Base-by-base conservation (phyloP, 2,888 invertebrate genomes). In the Thelaira solivaga region DNA sequence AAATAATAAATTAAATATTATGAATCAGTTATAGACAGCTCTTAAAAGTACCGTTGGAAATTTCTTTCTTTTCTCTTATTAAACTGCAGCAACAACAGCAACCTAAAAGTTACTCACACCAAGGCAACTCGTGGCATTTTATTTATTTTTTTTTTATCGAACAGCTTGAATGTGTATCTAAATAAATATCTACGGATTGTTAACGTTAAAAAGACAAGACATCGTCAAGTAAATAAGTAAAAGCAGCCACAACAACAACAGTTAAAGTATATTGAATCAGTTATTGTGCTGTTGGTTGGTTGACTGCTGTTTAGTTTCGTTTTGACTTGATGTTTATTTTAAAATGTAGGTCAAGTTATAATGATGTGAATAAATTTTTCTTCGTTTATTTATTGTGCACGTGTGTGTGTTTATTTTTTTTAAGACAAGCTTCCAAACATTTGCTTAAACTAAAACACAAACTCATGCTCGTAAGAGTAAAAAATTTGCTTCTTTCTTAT, bases 341-440 rank as follows among this genome's bases (percentile, higher is more conserved):
- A 83, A 85, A 86, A 86, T 86, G 86, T 86, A 83, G 86, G 86
- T 86, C 87, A 86, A 86, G 86, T 86, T 87, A 84, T 86, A 85
- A 84, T 83, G 82, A 82, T 80, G 73, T 74, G 69, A 59, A 74
- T 67, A 65, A 61, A 67, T 74, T 31, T 69, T 16, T 49, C 29
- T 51, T 51, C 2, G 16, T 39, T n/a, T n/a, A n/a, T n/a, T n/a
- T n/a, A n/a, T 18, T 39, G 16, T 41, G 16, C 13, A 49, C n/a
- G 8, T 43, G 4, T 10, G 10, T 8, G 4, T 20, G 2, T 43
- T 8, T 10, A 26, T 47, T 11, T 24, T 11, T 26, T 8, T 22
- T 22, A 5, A 43, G 7, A 65, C 18, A 43, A 29, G 55, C 34
- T 29, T 18, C 22, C 24, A 55, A 45, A 47, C 49, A 53, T 34